Evolutionary conservation across 2,113 vertebrate genomes (phyloP), one percentile per base, ranked within the genome.

Genomic region (Cricetomys ansorgei): DNA sequence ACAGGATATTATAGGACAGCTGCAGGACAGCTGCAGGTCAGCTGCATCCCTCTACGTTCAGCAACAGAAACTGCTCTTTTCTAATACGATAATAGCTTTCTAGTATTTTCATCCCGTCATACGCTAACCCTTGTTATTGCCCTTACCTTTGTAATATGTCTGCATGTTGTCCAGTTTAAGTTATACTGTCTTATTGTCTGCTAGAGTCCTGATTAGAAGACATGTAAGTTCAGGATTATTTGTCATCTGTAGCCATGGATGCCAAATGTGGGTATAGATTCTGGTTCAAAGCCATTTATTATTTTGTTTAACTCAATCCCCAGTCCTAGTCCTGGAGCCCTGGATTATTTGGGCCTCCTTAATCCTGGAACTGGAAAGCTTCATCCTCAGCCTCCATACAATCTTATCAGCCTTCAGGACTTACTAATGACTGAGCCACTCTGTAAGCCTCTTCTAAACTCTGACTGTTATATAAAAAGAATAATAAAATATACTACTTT

Each of bases 1-100:
- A 0, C 75, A 7, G 76, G 55, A 12, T 91, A 64, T 90, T 92
- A 69, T 1, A 75, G 19, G 10, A 79, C 67, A 70, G 10, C 48
- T 55, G 88, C 29, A 75, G 19, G 10, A 79, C 67, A 70, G 10
- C 48, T 55, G 88, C 29, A 13, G 53, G 23, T 73, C 62, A 31
- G 31, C 76, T 91, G 3, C 48, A 67, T 85, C 48, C 34, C 55
- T 83, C 92, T 57, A 79, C 10, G 73, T 21, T 29, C 67, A 29
- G 90, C 29, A 91, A 48, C 29, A 94, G 57, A 80, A 93, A 84
- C 11, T 94, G 10, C 29, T 91, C 37, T 93, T 88, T 85, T 88
- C 64, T 91, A 34, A 19, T 29, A 0, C 84, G 8, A 79, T 92
- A 69, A 79, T 85, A 62, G 19, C 17, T 85, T 75, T 72, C 4